Evolutionary conservation across 1,140 invertebrate species (phyloP).

Genomic region (Drosophila ohnishii): DNA sequence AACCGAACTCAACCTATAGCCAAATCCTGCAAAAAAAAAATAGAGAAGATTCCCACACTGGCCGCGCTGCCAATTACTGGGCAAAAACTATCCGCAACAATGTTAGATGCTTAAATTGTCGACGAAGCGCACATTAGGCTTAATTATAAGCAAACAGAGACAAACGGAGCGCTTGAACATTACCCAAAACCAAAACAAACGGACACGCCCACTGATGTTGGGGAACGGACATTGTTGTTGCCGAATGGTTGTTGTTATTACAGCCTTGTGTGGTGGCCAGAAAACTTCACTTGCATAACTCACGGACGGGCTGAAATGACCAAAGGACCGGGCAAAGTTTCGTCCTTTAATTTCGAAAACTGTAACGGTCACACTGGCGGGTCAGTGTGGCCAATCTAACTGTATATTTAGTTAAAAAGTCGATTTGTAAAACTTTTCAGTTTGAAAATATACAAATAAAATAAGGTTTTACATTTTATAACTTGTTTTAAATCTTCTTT

Average conservation of each 20-base stretch:
- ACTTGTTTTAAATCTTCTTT: not conserved
- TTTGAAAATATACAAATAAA: not conserved
- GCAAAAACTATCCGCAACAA: slow-evolving; percentile 60
- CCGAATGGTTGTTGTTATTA: slow-evolving; percentile 37
- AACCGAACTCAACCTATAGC: not conserved
- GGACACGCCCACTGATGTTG: slow-evolving; percentile 22
- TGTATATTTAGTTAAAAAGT: not conserved
- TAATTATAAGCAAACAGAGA: slow-evolving; percentile 60
- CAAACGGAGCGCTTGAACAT: slow-evolving; percentile 31
- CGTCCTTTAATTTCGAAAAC: slow-evolving; percentile 42
- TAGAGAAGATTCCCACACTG: slow-evolving; percentile 8
- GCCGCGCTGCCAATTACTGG: slow-evolving; percentile 31
- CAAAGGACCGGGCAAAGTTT: slow-evolving; percentile 47
- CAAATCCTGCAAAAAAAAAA: slow-evolving; percentile 40
- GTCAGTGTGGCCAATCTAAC: slow-evolving; percentile 2
- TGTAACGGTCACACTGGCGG: slow-evolving; percentile 40
- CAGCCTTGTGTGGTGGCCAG: slow-evolving; percentile 37
- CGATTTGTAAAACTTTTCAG: not conserved
- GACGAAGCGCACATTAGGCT: slow-evolving; percentile 52
- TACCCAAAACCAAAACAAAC: slow-evolving; percentile 31
- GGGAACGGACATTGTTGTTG: slow-evolving; percentile 23
- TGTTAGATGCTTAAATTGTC: slow-evolving; percentile 51
- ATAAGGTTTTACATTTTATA: not conserved
- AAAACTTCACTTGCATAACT: slow-evolving; percentile 60
- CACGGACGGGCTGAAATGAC: slow-evolving; percentile 25